Base-by-base conservation (phyloP, 2,888 invertebrate genomes). In the Polydrusus pterygomalis region DNA sequence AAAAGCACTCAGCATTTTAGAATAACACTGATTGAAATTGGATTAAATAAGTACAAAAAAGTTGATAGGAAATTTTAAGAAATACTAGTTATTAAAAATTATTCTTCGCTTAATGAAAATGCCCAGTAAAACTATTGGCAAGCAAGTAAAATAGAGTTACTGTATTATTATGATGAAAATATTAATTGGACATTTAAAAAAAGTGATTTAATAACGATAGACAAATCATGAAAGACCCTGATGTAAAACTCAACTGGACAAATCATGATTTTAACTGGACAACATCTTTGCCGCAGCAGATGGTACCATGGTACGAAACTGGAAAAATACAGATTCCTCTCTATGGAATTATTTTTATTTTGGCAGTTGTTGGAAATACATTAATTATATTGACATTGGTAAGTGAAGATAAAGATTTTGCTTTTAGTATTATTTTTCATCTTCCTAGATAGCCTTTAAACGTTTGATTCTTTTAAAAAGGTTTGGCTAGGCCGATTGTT, bases 281-380 rank as follows among this genome's bases (percentile, higher is more conserved):
- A 15, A 62, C 74, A 30, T 10, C 62, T 13, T 11, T 49, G 9
- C 70, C 65, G 11, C 65, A 70, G 15, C 60, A 18, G 47, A 34
- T 70, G 38, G 56, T 56, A 10, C 64, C 64, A 0, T 75, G 75
- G 75, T 70, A 75, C 30, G 87, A 88, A 79, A 87, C 86, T 17
- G 88, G 89, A 56, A 84, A 86, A 75, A 85, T 89, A 34, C 89
- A 89, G 77, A 90, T 92, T 64, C 89, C 90, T 0, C 86, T 91
- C 0, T 91, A 91, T 84, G 87, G 89, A 40, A 85, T 90, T 75
- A 92, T 92, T 71, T 91, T 92, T 83, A 84, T 91, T 74, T 85
- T 91, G 79, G 89, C 90, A 2, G 89, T 92, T 15, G 86, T 90
- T 18, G 92, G 92, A 20, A 92, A 92, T 84, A 87, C 88, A 3